Evolutionary conservation across 2,113 vertebrate species (phyloP), one percentile per base, ranked within the genome.

Genomic region (Apteryx mantelli): DNA sequence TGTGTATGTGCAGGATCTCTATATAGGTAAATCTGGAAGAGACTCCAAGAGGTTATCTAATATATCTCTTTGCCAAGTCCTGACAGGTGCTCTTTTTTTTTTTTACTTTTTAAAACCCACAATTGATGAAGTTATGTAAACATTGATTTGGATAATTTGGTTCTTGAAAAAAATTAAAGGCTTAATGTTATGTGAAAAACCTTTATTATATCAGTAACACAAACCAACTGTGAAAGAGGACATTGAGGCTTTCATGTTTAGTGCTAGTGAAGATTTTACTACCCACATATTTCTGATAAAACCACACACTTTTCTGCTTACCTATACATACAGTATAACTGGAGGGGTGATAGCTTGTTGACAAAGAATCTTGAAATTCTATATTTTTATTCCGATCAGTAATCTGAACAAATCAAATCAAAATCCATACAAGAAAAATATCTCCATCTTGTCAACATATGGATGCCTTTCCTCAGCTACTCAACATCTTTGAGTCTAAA

Each of bases 201-300:
- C 40, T 55, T 79, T 13, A 68, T 76, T 63, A 77, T 13, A 53
- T 36, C 65, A 85, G 61, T 48, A 88, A 58, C 32, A 84, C 87
- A 91, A 85, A 30, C 17, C 53, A 86, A 9, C 11, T 25, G 25
- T 21, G 18, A 65, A 73, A 63, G 24, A 75, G 42, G 36, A 84
- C 86, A 76, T 74, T 60, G 26, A 83, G 79, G 50, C 30, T 74
- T 80, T 75, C 18, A 77, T 40, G 15, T 58, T 89, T 71, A 64
- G 30, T 74, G 53, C 58, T 58, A 79, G 95, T 74, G 50, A 91
- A 89, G 87, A 64, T 74, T n/a, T 95, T 68, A 63, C 94, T 81
- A 50, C 55, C 58, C 70, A 34, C 19, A 20, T 36, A 89, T 85
- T 55, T 63, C 89, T 95, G 92, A 80, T 74, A 88, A 83, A 91